phyloP scores from a whole-genome alignment of 2,888 invertebrate genomes.

The Volucella inanis region DNA sequence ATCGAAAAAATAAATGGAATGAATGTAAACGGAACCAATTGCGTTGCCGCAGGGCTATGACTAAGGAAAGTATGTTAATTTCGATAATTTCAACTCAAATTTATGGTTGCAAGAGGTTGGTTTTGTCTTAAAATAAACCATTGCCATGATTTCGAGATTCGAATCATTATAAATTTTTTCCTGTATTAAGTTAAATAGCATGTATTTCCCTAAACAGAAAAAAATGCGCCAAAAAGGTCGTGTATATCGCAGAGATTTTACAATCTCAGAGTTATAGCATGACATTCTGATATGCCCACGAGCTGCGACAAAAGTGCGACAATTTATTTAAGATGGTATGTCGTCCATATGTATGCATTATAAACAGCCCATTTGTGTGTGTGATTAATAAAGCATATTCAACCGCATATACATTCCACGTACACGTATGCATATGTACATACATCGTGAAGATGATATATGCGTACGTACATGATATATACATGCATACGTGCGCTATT shows the following conservation, averaged over 20 bases:
- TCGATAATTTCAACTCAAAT: too few relatives aligned
- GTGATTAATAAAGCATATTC: constrained; percentile 50
- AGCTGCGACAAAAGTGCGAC: constrained; percentile 11
- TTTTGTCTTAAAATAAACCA: too few relatives aligned
- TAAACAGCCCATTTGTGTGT: constrained; percentile 10
- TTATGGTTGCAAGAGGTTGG: too few relatives aligned
- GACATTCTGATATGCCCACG: constrained; percentile 30
- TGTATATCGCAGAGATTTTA: constrained; percentile 32
- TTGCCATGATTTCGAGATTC: too few relatives aligned
- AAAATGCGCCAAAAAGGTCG: constrained; percentile 69
- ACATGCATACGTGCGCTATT: constrained; percentile 74
- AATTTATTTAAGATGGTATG: constrained; percentile 59
- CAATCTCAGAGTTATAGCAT: constrained; percentile 55
- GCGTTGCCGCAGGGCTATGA: too few relatives aligned
- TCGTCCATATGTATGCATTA: constrained; percentile 26
- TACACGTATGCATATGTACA: constrained; percentile 40
- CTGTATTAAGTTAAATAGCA: neutral
- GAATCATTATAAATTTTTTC: too few relatives aligned
- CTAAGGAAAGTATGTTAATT: too few relatives aligned
- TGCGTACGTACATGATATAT: constrained; percentile 76
- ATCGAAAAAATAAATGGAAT: constrained; percentile 68
- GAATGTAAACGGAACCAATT: too few relatives aligned
- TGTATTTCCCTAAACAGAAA: neutral
- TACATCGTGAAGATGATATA: constrained; percentile 69
- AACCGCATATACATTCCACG: constrained; percentile 62